These are phyloP conservation scores for Cryptotis parvus DNA, from an alignment of 2,113 vertebrate genomes.

Conservation along the genomic window DNA sequence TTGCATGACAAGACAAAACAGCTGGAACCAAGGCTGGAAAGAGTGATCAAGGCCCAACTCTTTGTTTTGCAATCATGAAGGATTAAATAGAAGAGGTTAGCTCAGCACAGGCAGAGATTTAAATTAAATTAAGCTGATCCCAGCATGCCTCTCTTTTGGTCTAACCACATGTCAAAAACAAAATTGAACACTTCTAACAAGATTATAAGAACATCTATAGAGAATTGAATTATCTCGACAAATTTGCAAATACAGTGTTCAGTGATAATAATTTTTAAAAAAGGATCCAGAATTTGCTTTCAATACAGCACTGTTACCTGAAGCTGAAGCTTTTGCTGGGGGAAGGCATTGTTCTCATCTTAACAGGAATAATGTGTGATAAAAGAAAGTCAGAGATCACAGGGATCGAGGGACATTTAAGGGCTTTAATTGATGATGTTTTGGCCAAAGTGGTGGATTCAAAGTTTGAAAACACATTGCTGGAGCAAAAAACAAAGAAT, in stretches of 20 bases:
- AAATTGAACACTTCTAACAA: neutral
- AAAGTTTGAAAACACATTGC: neutral
- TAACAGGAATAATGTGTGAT: accelerated
- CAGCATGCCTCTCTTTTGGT: neutral
- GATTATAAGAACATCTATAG: neutral
- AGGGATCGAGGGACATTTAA: neutral
- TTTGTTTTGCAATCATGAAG: neutral
- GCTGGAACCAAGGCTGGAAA: neutral
- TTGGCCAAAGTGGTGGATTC: neutral
- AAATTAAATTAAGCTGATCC: neutral
- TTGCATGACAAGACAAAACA: neutral
- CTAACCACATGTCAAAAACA: neutral
- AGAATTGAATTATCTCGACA: neutral
- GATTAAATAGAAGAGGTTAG: neutral
- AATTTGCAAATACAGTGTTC: neutral
- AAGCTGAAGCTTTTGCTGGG: neutral
- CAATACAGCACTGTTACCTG: neutral
- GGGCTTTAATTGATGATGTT: accelerated
- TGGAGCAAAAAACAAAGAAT: neutral
- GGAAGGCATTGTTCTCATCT: accelerated
- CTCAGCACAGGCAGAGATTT: neutral
- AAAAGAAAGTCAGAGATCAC: neutral
- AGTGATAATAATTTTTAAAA: neutral
- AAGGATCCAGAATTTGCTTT: neutral
- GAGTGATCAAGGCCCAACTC: neutral